phyloP scores from a whole-genome alignment of 2,888 invertebrate species.

The Reticulitermes lucifugus region DNA sequence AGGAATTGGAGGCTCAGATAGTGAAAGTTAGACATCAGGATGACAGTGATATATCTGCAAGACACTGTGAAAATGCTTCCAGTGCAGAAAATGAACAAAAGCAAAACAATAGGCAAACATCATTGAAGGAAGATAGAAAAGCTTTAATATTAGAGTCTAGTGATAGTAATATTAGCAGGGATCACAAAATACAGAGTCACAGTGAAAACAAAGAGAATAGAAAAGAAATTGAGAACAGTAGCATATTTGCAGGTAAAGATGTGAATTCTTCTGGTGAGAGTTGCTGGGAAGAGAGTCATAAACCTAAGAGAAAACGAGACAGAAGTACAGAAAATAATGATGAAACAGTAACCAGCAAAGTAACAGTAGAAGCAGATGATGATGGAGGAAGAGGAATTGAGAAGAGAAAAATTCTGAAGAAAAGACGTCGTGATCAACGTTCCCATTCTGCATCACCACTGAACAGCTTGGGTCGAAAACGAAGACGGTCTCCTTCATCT shows the following conservation, averaged over 20 bases:
- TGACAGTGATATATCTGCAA: background rate
- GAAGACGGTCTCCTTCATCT: slow-evolving; percentile 45
- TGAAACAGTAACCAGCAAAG: background rate
- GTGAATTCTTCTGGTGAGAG: slow-evolving; percentile 38
- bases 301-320: slow-evolving; percentile 14
- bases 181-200: background rate
- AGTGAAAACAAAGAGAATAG: background rate
- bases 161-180: slow-evolving; percentile 8
- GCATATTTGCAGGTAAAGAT: background rate
- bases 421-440: slow-evolving; percentile 34
- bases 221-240: background rate
- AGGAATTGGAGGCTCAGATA: slow-evolving; percentile 5
- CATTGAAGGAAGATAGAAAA: background rate
- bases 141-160: background rate
- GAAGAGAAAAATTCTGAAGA: slow-evolving; percentile 34
- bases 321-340: background rate
- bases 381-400: slow-evolving; percentile 19
- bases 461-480: slow-evolving; percentile 21
- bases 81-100: background rate
- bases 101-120: background rate
- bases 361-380: background rate
- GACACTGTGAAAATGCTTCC: background rate
- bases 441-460: slow-evolving; percentile 42
- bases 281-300: slow-evolving; percentile 44
- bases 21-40: background rate